Conservation (phyloP, 2,797 vertebrate genomes). For the Carcharodon carcharias region DNA sequence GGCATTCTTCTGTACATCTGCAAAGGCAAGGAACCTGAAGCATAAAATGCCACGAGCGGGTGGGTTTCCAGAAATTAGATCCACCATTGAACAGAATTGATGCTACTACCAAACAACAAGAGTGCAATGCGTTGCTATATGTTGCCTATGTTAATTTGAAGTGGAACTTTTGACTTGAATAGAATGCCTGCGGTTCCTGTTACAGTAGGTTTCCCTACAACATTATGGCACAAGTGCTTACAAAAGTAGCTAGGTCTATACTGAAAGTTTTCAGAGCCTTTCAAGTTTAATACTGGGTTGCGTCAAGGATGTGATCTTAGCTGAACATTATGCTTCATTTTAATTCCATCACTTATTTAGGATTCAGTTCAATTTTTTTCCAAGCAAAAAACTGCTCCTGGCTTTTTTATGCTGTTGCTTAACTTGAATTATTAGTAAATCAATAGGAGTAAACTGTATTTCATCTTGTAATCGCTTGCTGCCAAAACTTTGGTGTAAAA, state of each 20-base stretch:
- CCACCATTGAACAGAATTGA: neutral
- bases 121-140: neutral
- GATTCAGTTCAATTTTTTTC: neutral
- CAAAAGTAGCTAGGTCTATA: neutral
- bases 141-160: neutral
- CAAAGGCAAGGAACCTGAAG: neutral
- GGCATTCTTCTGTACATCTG: neutral
- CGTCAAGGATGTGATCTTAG: neutral
- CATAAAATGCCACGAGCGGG: neutral
- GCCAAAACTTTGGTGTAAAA: neutral
- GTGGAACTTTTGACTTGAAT: neutral
- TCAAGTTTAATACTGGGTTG: neutral
- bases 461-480: neutral
- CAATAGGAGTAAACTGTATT: neutral
- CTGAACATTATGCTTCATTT: neutral
- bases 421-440: neutral
- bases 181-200: neutral
- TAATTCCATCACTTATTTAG: neutral
- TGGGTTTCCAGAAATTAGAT: neutral
- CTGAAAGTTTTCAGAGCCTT: neutral
- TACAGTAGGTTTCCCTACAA: neutral
- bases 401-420: neutral
- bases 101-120: neutral
- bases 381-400: neutral
- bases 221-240: neutral